Conservation (phyloP, 35 echinoderm and acorn worm genomes). For the Diadema setosum region DNA sequence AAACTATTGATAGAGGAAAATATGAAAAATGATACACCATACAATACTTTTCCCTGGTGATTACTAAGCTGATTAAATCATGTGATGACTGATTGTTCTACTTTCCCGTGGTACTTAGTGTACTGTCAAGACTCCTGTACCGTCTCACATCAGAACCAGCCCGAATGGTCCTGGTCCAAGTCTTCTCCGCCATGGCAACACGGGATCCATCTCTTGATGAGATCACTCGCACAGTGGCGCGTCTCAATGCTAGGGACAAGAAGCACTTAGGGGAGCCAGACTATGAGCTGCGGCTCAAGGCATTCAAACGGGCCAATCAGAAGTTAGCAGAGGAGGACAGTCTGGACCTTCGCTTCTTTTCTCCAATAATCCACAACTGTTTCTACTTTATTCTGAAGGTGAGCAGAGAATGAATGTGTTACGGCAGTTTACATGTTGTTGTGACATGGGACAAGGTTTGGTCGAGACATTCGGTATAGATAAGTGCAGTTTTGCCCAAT, state of each 20-base stretch:
- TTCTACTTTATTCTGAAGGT: constrained; percentile 97
- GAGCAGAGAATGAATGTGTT: too few relatives aligned
- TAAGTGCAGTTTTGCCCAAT: too few relatives aligned
- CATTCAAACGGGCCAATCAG: constrained; percentile 64
- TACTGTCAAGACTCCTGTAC: constrained; percentile 66
- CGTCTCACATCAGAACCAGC: constrained; percentile 49
- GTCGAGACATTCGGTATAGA: too few relatives aligned
- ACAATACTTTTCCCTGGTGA: too few relatives aligned
- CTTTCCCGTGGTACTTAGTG: too few relatives aligned
- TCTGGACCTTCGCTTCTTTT: constrained; percentile 55
- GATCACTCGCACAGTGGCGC: constrained; percentile 21
- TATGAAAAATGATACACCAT: too few relatives aligned
- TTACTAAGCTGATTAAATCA: too few relatives aligned
- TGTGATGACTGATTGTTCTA: background rate
- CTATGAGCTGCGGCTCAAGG: constrained; percentile 42
- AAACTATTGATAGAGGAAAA: too few relatives aligned
- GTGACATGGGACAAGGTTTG: too few relatives aligned
- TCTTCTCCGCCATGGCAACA: constrained; percentile 70
- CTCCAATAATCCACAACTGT: constrained; percentile 71
- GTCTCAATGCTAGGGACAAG: constrained; percentile 83
- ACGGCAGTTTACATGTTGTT: too few relatives aligned
- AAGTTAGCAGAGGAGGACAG: constrained; percentile 19
- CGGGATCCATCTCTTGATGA: constrained; percentile 27
- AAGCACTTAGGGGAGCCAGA: constrained; percentile 82
- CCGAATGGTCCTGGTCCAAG: constrained; percentile 40